phyloP scores from a whole-genome alignment of 2,113 vertebrate species.

The Lepidothrix coronata region DNA sequence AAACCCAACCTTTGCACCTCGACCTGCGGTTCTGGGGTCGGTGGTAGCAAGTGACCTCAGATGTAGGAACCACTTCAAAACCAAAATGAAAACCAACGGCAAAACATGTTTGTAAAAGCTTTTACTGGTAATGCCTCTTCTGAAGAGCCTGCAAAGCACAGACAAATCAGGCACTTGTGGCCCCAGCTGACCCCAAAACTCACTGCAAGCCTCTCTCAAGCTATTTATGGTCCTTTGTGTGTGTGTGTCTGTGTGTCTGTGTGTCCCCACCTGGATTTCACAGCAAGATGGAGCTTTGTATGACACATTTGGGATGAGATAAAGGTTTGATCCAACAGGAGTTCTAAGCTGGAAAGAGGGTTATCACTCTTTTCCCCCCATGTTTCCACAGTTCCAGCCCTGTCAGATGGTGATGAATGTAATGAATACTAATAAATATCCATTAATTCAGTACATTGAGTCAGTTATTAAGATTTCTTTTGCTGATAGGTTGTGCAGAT shows the following conservation, averaged over 20 bases:
- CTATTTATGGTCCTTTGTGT: background rate
- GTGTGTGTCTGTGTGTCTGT: too few relatives aligned
- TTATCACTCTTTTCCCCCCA: background rate
- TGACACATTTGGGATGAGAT: accelerated
- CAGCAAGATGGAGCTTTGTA: background rate
- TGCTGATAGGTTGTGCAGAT: background rate
- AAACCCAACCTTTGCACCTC: background rate
- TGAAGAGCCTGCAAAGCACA: background rate
- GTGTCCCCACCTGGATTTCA: background rate
- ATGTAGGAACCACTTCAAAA: background rate
- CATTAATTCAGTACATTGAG: background rate
- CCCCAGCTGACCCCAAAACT: background rate
- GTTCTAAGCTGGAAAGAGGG: background rate
- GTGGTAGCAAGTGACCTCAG: background rate
- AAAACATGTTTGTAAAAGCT: background rate
- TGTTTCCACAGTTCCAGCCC: background rate
- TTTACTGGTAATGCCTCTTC: background rate
- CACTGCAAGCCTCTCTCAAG: background rate
- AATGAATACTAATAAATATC: background rate
- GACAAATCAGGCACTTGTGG: background rate
- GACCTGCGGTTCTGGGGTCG: background rate
- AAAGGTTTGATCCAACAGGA: accelerated
- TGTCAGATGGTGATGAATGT: background rate
- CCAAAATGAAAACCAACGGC: background rate
- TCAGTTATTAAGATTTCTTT: background rate